phyloP scores from a whole-genome alignment of 1,140 invertebrate genomes.

The Chironomus tepperi region DNA sequence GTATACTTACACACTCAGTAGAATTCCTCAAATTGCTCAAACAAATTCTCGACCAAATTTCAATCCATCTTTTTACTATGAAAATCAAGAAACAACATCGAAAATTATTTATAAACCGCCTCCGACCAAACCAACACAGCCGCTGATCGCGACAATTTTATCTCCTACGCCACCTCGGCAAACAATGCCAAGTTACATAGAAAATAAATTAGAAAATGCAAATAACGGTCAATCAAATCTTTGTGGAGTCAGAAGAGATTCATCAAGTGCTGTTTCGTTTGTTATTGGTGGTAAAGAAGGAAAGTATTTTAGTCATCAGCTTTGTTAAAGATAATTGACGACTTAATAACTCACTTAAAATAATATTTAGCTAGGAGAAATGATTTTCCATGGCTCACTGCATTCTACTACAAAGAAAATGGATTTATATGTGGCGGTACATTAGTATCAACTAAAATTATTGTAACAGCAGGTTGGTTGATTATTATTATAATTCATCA shows the following conservation, averaged over 20 bases:
- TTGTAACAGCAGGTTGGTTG: constrained; percentile 40
- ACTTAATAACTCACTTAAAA: neutral
- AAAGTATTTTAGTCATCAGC: neutral
- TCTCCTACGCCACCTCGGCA: too few relatives aligned
- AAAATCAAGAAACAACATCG: too few relatives aligned
- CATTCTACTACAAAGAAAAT: neutral
- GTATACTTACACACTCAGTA: too few relatives aligned
- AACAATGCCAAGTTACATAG: too few relatives aligned
- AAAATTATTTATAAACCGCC: too few relatives aligned
- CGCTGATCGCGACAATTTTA: too few relatives aligned
- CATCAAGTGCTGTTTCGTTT: neutral
- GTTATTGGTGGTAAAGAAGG: neutral
- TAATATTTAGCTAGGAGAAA: neutral
- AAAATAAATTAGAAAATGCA: too few relatives aligned
- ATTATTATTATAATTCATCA: neutral
- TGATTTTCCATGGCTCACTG: neutral
- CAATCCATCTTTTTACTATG: too few relatives aligned
- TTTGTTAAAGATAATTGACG: neutral
- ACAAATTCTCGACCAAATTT: too few relatives aligned
- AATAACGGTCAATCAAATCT: too few relatives aligned
- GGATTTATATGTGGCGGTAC: constrained; percentile 42
- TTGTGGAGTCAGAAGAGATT: neutral
- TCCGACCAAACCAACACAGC: too few relatives aligned
- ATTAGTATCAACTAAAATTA: constrained; percentile 45
- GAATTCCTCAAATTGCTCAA: too few relatives aligned